A percentile compares a stretch with the other conserved stretches of the same genome.
phyloP scores from a whole-genome alignment of 2,797 vertebrate genomes.

The Poeciliopsis paucimaculata region DNA sequence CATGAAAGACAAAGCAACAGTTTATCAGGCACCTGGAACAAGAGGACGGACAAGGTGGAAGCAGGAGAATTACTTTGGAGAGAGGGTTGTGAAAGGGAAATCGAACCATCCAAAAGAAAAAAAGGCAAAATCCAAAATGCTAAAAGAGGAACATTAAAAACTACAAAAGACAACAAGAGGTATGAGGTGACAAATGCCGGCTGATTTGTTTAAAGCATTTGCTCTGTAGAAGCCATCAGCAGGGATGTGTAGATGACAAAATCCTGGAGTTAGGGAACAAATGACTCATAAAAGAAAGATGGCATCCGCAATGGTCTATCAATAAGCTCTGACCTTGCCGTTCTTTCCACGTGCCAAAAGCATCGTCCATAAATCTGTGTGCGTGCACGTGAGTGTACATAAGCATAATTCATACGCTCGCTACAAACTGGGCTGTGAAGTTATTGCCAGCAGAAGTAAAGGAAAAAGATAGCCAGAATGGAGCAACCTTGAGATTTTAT shows the following conservation, averaged over 20 bases:
- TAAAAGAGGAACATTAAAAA: conserved; percentile 24
- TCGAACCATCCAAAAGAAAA: conserved; percentile 15
- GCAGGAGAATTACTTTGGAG: conserved; percentile 22
- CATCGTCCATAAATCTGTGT: conserved; percentile 61
- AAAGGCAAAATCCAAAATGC: conserved; percentile 25
- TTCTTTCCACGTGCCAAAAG: conserved; percentile 64
- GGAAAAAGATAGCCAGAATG: conserved; percentile 55
- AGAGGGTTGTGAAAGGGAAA: conserved; percentile 5
- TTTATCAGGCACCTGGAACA: conserved; percentile 52
- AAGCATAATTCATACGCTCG: conserved; percentile 58
- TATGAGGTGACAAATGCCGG: conserved; percentile 32
- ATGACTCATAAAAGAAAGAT: conserved; percentile 33
- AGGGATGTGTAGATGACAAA: conserved; percentile 40
- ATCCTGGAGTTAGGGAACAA: conserved; percentile 24
- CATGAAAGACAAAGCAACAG: conserved; percentile 50
- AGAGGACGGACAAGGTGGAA: conserved; percentile 17
- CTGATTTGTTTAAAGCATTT: conserved; percentile 31
- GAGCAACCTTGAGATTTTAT: conserved; percentile 74
- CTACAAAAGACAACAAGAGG: conserved; percentile 35
- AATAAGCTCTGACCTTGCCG: conserved; percentile 70
- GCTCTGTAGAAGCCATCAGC: conserved; percentile 27
- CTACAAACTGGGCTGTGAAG: conserved; percentile 55
- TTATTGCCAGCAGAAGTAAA: conserved; percentile 60
- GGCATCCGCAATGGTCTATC: conserved; percentile 46
- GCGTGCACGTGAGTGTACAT: conserved; percentile 19